Evolutionary conservation across 2,888 invertebrate species (phyloP).

Genomic region (Chalcosyrphus nemorum): DNA sequence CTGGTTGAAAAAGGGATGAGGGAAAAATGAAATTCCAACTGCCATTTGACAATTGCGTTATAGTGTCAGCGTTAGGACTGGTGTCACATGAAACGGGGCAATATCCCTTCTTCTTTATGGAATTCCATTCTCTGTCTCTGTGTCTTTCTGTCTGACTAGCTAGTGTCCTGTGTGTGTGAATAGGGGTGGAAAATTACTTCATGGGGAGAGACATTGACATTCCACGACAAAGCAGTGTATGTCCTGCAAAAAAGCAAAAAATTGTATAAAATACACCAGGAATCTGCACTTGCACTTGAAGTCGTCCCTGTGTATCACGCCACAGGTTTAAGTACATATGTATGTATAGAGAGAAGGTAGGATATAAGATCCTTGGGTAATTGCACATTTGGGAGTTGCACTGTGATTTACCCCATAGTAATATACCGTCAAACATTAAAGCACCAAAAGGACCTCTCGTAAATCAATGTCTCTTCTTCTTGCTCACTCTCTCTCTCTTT

Average conservation of each 20-base stretch:
- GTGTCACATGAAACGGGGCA: slow-evolving; percentile 52
- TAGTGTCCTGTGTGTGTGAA: slow-evolving; percentile 19
- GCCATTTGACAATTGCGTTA: slow-evolving; percentile 66
- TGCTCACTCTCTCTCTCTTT: not conserved
- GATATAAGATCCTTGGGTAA: slow-evolving; percentile 41
- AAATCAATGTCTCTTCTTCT: slow-evolving; percentile 49
- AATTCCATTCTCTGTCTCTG: slow-evolving; percentile 40
- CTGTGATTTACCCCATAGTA: slow-evolving; percentile 57
- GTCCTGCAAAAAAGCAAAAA: not conserved
- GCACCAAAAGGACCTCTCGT: slow-evolving; percentile 57
- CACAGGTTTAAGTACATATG: too few relatives aligned
- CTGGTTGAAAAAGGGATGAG: not conserved
- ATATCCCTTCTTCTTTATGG: slow-evolving; percentile 58
- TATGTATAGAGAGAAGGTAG: too few relatives aligned
- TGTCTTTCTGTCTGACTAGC: slow-evolving; percentile 47
- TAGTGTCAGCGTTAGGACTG: slow-evolving; percentile 57
- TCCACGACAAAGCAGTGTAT: slow-evolving; percentile 46
- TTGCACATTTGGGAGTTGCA: slow-evolving; percentile 67
- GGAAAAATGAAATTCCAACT: slow-evolving; percentile 66
- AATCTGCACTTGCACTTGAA: slow-evolving; percentile 63
- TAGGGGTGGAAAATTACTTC: slow-evolving; percentile 43
- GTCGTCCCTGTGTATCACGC: slow-evolving; percentile 52
- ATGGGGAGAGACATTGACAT: slow-evolving; percentile 38
- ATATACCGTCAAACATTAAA: slow-evolving; percentile 57
- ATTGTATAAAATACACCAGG: not conserved